Base-by-base conservation (phyloP, 1,140 invertebrate species). In the Aleiodes sp. region DNA sequence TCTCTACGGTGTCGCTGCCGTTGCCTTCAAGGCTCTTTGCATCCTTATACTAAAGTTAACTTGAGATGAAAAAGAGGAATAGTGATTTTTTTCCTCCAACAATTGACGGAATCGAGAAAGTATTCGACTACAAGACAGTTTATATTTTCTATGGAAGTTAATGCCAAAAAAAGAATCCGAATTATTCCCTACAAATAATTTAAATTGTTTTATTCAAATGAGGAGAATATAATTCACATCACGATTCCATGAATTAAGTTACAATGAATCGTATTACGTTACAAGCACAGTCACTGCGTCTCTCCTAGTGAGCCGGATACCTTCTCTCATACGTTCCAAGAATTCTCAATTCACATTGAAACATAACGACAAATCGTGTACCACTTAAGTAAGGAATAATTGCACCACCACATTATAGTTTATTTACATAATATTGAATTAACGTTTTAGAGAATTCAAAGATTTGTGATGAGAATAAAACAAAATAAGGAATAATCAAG, bases 1-100 rank as follows among this genome's bases (percentile, higher is more conserved):
- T 72, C 61, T 64, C 70, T 62, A n/a, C 70, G 70, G 68, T 73
- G 70, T 77, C 62, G 70, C n/a, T 43, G 39, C 46, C 10, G 16
- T 7, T 12, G 46, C 46, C 46, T 52, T 52, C 19, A 52, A 52
- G 26, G 26, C 46, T 52, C 46, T 52, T 52, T 24, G 21, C 46
- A 52, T 52, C 46, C 41, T 52, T 52, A 16, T 52, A 52, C 46
- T n/a, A n/a, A n/a, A n/a, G n/a, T n/a, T n/a, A n/a, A n/a, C n/a
- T n/a, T n/a, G n/a, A 26, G 26, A 52, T 52, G 46, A 21, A 52
- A 46, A 46, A 52, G 21, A 24, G 19, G n/a, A n/a, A n/a, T n/a
- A n/a, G n/a, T n/a, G n/a, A n/a, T n/a, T n/a, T n/a, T n/a, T n/a
- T n/a, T n/a, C n/a, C n/a, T n/a, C n/a, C n/a, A n/a, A n/a, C n/a